Percentiles rank a stretch among this genome's conserved stretches.
Evolutionary conservation across 2,113 vertebrate species (phyloP).

Genomic region (Gila orcuttii): DNA sequence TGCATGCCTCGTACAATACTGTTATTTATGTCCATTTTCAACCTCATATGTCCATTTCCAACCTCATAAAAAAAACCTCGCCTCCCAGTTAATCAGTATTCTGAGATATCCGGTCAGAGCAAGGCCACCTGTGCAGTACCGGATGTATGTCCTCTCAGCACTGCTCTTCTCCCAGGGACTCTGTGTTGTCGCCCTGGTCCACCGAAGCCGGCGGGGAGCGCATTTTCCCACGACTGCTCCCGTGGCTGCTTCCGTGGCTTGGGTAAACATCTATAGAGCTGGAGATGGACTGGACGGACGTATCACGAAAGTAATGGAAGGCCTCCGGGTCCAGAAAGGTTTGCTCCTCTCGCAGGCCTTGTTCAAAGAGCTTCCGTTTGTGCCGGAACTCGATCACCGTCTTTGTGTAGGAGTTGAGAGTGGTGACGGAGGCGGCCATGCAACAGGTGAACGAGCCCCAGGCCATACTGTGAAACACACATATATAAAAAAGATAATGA

Average conservation of each 20-base stretch:
- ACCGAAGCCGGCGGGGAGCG: conserved; percentile 59
- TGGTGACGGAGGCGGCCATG: conserved; percentile 98
- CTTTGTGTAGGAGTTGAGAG: conserved; percentile 98
- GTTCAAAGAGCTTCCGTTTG: conserved; percentile 94
- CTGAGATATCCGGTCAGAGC: not conserved
- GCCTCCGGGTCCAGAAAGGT: conserved; percentile 90
- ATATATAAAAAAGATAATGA: conserved; percentile 49
- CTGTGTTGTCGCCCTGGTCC: conserved; percentile 74
- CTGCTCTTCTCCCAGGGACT: conserved; percentile 76
- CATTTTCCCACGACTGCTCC: conserved; percentile 55
- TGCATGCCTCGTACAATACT: not conserved
- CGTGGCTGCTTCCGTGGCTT: conserved; percentile 59
- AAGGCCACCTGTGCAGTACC: conserved; percentile 3
- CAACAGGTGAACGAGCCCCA: conserved; percentile 99
- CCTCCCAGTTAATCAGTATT: not conserved
- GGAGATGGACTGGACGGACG: conserved; percentile 81
- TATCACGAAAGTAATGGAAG: conserved; percentile 91
- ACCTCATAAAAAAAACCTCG: not conserved
- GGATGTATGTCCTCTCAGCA: conserved; percentile 66
- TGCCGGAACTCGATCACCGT: conserved; percentile 97
- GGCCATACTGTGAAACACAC: conserved; percentile 81
- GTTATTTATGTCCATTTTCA: not conserved
- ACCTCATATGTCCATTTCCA: not conserved
- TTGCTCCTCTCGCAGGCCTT: conserved; percentile 91
- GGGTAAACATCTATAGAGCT: conserved; percentile 72